These are phyloP conservation scores for Ditylenchus dipsaci DNA, from an alignment of 1,140 invertebrate species.

Conservation along the genomic window DNA sequence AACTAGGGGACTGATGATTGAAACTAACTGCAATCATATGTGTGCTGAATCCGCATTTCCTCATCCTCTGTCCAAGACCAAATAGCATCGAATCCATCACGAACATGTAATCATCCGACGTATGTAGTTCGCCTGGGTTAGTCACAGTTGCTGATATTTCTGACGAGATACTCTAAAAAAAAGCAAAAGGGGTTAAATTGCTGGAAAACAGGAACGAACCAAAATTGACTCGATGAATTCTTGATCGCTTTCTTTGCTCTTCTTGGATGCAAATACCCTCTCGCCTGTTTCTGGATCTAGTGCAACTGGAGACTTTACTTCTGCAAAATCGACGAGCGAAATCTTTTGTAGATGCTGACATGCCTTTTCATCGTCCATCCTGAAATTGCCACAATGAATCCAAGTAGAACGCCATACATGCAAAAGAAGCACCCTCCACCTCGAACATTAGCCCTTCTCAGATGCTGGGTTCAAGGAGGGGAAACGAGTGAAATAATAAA, in stretches of 20 bases:
- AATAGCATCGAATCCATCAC: conserved; percentile 61
- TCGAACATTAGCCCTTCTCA: too few species aligned
- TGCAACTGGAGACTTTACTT: not conserved
- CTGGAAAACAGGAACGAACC: not conserved
- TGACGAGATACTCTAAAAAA: not conserved
- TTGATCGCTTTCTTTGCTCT: not conserved
- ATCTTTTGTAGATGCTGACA: not conserved
- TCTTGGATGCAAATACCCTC: not conserved
- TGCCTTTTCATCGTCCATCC: not conserved
- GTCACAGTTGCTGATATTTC: not conserved
- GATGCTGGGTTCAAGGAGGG: too few species aligned
- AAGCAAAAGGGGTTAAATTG: not conserved
- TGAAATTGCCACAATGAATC: not conserved
- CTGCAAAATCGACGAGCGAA: not conserved
- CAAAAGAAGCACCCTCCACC: too few species aligned
- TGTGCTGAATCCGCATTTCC: conserved; percentile 69
- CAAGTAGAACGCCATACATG: too few species aligned
- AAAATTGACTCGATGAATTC: not conserved
- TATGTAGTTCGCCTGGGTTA: not conserved
- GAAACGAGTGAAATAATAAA: too few species aligned
- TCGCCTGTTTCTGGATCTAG: not conserved
- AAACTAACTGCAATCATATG: conserved; percentile 59
- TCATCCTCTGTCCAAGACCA: conserved; percentile 64
- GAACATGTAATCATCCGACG: conserved; percentile 35
- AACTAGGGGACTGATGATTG: not conserved